Percentiles rank a stretch among this genome's conserved stretches.
phyloP scores from a whole-genome alignment of 2,888 invertebrate species.

The Latheticus oryzae region DNA sequence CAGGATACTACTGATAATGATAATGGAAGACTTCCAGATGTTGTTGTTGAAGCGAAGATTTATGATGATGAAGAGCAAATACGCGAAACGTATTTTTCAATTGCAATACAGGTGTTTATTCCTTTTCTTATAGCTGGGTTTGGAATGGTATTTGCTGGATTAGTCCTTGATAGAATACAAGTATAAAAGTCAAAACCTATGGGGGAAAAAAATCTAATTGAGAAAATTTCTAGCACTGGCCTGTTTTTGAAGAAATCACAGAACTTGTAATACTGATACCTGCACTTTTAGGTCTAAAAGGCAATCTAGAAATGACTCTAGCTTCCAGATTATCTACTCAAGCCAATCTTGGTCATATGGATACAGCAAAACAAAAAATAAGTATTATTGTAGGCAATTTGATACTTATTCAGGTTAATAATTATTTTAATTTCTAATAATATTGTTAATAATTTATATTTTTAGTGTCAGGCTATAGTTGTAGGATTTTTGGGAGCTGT shows the following conservation, averaged over 20 bases:
- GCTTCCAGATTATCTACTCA: constrained; percentile 84
- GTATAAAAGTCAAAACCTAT: constrained; percentile 62
- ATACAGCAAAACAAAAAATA: constrained; percentile 73
- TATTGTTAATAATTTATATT: constrained; percentile 14
- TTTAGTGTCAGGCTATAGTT: constrained; percentile 77
- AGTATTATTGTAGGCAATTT: constrained; percentile 79
- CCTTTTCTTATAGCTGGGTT: constrained; percentile 82
- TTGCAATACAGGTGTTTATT: constrained; percentile 75
- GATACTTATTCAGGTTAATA: constrained; percentile 81
- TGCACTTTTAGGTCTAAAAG: constrained; percentile 82
- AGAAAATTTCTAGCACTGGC: constrained; percentile 73
- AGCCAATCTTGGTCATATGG: constrained; percentile 82
- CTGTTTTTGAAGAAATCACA: constrained; percentile 75
- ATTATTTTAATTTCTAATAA: neutral
- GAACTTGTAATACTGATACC: constrained; percentile 82
- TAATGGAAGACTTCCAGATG: constrained; percentile 68
- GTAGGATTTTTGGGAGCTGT: constrained; percentile 79
- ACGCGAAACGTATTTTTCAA: constrained; percentile 71
- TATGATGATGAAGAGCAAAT: constrained; percentile 63
- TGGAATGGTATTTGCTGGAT: constrained; percentile 83
- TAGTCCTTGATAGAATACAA: constrained; percentile 79
- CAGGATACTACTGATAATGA: constrained; percentile 62
- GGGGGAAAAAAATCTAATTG: constrained; percentile 10
- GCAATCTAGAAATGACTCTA: constrained; percentile 86
- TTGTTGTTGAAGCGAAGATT: constrained; percentile 68